Evolutionary conservation across 2,113 vertebrate species (phyloP).

Genomic region (Tetraodon nigroviridis): DNA sequence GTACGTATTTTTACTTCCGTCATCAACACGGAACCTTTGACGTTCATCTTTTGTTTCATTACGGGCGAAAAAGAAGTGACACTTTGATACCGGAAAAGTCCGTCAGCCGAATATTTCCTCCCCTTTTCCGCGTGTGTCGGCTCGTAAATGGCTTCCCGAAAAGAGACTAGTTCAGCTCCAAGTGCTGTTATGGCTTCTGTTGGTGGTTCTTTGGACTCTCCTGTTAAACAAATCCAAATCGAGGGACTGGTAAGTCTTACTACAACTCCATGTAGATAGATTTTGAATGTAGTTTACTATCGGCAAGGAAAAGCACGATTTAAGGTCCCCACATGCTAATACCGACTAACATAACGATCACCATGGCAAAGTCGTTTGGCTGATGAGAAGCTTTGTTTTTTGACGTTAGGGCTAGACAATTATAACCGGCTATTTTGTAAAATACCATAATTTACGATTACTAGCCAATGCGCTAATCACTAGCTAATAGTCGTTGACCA

Average conservation of each 20-base stretch:
- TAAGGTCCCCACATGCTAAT: neutral
- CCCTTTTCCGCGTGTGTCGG: slow-evolving; percentile 48
- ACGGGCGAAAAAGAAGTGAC: slow-evolving; percentile 28
- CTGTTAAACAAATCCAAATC: slow-evolving; percentile 72
- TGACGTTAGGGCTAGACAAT: neutral
- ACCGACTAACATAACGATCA: slow-evolving; percentile 20
- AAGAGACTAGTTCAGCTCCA: slow-evolving; percentile 23
- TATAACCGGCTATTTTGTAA: neutral
- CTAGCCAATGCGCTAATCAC: neutral
- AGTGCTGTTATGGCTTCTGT: slow-evolving; percentile 30
- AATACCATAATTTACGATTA: neutral
- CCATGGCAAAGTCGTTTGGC: slow-evolving; percentile 40
- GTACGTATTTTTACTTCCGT: too few relatives aligned
- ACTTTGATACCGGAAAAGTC: slow-evolving; percentile 47
- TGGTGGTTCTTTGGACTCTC: slow-evolving; percentile 60
- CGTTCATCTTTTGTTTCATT: slow-evolving; percentile 27
- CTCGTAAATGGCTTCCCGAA: slow-evolving; percentile 47
- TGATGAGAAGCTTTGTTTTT: rapidly evolving
- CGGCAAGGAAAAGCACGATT: neutral
- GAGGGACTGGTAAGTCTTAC: slow-evolving; percentile 68
- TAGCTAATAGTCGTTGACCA: neutral
- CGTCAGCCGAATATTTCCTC: slow-evolving; percentile 23
- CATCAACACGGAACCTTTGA: neutral
- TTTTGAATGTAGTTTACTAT: rapidly evolving
- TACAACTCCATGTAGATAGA: rapidly evolving